Conservation (phyloP, 2,888 invertebrate genomes). For the Antitype chi region DNA sequence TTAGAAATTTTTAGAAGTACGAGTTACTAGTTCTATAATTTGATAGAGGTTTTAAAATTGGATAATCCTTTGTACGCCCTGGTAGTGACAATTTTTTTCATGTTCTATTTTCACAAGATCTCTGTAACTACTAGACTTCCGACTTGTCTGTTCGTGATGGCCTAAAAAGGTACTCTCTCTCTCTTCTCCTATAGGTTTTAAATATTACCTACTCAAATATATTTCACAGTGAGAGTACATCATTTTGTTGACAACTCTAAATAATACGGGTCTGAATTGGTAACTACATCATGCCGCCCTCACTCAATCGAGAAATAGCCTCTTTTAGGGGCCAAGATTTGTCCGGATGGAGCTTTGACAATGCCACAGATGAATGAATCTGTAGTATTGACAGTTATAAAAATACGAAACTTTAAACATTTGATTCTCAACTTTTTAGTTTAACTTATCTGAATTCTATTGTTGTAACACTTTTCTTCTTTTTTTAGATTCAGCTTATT, state of each 20-base stretch:
- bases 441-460: not conserved
- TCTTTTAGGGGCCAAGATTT: constrained; percentile 83
- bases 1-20: too few relatives aligned
- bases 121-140: not conserved
- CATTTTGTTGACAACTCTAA: constrained; percentile 46
- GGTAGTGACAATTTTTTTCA: too few relatives aligned
- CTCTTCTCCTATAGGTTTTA: not conserved
- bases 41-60: too few relatives aligned
- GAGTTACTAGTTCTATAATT: too few relatives aligned
- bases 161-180: not conserved
- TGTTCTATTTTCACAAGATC: not conserved
- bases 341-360: constrained; percentile 75
- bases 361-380: constrained; percentile 63
- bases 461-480: not conserved
- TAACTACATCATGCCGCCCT: constrained; percentile 75
- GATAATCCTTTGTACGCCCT: too few relatives aligned
- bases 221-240: constrained; percentile 28
- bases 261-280: constrained; percentile 53
- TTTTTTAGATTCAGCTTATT: not conserved
- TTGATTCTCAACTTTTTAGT: not conserved
- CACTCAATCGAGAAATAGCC: constrained; percentile 83
- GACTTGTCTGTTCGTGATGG: not conserved
- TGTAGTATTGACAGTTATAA: constrained; percentile 31
- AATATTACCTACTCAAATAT: constrained; percentile 38
- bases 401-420: not conserved